A percentile compares a stretch with the other conserved stretches of the same genome.
Evolutionary conservation across 2,113 vertebrate species (phyloP).

Genomic region (Tragelaphus scriptus): DNA sequence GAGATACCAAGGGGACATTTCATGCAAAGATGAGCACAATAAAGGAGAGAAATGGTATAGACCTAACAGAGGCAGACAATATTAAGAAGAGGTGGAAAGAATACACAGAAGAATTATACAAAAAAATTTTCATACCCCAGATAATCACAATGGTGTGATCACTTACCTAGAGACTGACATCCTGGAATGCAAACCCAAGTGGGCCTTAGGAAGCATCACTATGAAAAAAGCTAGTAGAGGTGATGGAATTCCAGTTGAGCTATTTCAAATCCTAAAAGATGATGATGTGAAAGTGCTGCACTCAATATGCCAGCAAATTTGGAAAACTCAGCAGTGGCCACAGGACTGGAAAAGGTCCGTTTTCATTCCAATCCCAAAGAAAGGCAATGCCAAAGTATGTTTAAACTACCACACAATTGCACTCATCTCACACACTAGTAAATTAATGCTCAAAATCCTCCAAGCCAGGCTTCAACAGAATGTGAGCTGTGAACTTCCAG

Average conservation of each 20-base stretch:
- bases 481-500: background rate
- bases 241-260: background rate
- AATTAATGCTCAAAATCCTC: background rate
- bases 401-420: background rate
- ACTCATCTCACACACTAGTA: background rate
- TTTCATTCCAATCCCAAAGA: background rate
- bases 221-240: background rate
- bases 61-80: background rate
- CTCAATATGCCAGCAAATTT: background rate
- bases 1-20: background rate
- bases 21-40: background rate
- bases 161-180: background rate
- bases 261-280: background rate
- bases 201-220: background rate
- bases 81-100: background rate
- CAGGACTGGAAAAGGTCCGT: background rate
- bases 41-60: background rate
- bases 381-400: background rate
- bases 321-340: background rate
- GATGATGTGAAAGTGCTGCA: background rate
- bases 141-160: background rate
- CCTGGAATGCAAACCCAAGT: background rate
- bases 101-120: background rate
- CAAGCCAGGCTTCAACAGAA: background rate
- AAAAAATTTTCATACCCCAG: background rate